Conservation (phyloP, 2,113 vertebrate genomes). For the Microcebus tavaratra region DNA sequence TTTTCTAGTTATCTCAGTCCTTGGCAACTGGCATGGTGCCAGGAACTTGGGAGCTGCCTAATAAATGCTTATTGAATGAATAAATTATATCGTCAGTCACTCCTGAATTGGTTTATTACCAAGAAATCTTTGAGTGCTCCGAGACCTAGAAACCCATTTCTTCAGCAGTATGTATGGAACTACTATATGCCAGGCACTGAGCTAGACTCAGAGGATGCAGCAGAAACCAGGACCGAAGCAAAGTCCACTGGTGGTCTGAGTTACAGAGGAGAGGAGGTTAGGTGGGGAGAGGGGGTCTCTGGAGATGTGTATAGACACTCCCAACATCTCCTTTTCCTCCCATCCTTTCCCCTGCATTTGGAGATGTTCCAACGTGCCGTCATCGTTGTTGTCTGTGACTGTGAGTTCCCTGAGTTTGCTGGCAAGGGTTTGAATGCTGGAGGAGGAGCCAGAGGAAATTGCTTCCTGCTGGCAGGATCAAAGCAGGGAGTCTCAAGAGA, state of each 20-base stretch:
- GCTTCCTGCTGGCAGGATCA: neutral
- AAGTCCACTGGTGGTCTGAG: neutral
- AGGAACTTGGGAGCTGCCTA: neutral
- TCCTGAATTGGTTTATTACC: neutral
- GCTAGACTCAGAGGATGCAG: neutral
- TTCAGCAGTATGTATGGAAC: neutral
- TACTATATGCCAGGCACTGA: neutral
- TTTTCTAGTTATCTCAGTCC: neutral
- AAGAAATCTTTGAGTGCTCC: neutral
- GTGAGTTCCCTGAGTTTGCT: neutral
- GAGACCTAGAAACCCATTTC: neutral
- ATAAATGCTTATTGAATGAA: neutral
- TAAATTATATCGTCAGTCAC: neutral
- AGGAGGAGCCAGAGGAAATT: constrained; percentile 12
- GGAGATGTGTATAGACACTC: neutral
- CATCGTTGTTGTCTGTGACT: neutral
- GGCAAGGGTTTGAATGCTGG: neutral
- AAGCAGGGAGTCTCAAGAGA: neutral
- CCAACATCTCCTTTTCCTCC: neutral
- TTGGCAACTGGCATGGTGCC: neutral
- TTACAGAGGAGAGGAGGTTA: neutral
- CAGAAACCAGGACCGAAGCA: neutral
- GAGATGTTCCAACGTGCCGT: neutral
- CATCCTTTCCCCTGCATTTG: neutral
- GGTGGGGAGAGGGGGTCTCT: neutral